Conservation (phyloP, 1,140 invertebrate genomes). For the Panagrolaimus sp. region DNA sequence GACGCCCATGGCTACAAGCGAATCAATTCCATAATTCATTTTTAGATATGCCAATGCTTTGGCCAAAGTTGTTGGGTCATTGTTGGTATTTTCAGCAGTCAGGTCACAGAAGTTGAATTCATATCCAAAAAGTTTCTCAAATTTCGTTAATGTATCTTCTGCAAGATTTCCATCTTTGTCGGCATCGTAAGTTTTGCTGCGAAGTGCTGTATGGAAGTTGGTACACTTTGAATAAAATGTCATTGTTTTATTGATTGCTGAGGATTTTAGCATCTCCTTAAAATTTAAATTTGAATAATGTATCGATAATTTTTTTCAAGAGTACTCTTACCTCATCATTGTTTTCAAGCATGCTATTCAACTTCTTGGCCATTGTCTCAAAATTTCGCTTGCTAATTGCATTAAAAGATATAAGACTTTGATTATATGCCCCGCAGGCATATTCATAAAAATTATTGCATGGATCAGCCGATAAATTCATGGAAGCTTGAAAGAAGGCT, state of each 20-base stretch:
- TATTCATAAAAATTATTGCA: constrained; percentile 3
- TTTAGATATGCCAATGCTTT: neutral
- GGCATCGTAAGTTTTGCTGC: neutral
- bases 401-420: neutral
- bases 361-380: neutral
- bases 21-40: neutral
- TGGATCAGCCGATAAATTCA: neutral
- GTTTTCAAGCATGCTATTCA: neutral
- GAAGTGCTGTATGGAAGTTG: neutral
- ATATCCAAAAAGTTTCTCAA: neutral
- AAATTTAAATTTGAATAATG: too few relatives aligned
- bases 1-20: neutral
- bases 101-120: neutral
- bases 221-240: neutral
- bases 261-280: neutral
- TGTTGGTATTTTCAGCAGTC: neutral
- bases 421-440: neutral
- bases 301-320: too few relatives aligned
- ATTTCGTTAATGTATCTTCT: neutral
- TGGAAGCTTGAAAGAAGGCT: neutral
- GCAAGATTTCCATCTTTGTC: neutral
- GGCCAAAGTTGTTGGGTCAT: neutral
- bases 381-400: neutral
- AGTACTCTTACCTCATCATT: too few relatives aligned
- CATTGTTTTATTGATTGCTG: neutral